Percentiles rank a stretch among this genome's conserved stretches.
These are phyloP conservation scores for Zophobas atratus DNA, from an alignment of 1,140 invertebrate species.

Conservation along the genomic window DNA sequence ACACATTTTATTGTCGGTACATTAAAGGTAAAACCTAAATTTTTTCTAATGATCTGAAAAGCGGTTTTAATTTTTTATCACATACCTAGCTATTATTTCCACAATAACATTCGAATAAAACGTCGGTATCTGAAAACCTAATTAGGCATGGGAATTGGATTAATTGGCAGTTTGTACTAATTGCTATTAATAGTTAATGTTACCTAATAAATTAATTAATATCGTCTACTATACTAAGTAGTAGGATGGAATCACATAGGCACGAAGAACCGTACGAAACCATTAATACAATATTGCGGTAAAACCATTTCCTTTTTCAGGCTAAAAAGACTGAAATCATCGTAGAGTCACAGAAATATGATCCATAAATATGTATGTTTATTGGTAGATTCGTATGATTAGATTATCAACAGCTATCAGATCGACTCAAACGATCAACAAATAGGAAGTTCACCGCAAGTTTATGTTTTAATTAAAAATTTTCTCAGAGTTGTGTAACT, in stretches of 20 bases:
- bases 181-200: neutral
- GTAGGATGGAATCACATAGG: neutral
- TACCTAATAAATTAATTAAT: neutral
- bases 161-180: constrained; percentile 3
- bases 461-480: constrained; percentile 35
- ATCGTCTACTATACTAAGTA: neutral
- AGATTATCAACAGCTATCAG: constrained; percentile 26
- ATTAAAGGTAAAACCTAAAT: constrained; percentile 3
- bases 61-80: no score
- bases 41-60: constrained; percentile 14
- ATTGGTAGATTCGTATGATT: constrained; percentile 18
- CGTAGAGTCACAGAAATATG: constrained; percentile 20
- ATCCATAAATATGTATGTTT: constrained; percentile 24
- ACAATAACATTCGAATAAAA: no score
- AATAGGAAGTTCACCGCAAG: constrained; percentile 30
- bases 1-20: neutral
- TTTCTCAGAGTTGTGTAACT: constrained; percentile 31
- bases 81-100: no score
- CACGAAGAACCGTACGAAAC: constrained; percentile 16
- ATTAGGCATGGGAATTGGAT: constrained; percentile 4
- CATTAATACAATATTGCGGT: constrained; percentile 36
- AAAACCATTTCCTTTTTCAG: constrained; percentile 27
- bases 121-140: neutral
- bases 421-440: constrained; percentile 20
- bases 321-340: constrained; percentile 6